phyloP scores from a whole-genome alignment of 2,888 invertebrate genomes.

The Coelopa pilipes region DNA sequence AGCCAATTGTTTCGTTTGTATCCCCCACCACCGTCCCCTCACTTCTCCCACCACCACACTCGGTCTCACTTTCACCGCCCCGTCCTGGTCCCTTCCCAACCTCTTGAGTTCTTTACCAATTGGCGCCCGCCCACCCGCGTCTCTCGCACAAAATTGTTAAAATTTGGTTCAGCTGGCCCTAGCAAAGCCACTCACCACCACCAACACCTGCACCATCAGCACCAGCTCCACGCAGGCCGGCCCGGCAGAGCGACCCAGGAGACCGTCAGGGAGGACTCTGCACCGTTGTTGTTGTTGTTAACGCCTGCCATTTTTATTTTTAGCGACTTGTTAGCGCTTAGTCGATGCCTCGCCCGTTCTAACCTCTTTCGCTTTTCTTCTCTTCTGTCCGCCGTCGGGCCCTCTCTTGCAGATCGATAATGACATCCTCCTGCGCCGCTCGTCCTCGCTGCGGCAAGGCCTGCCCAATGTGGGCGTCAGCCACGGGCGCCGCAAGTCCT shows the following conservation, averaged over 20 bases:
- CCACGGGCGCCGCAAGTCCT: constrained; percentile 78
- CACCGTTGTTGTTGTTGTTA: constrained; percentile 34
- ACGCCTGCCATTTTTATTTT: constrained; percentile 19
- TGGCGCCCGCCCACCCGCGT: constrained; percentile 1
- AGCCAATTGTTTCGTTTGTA: too few relatives aligned
- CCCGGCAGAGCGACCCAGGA: neutral
- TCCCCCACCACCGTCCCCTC: neutral
- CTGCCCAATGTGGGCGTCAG: constrained; percentile 73
- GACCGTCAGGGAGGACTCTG: constrained; percentile 12
- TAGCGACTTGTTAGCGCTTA: constrained; percentile 1
- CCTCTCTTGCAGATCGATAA: constrained; percentile 71
- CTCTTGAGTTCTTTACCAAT: neutral
- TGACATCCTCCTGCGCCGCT: constrained; percentile 83
- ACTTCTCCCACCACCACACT: neutral
- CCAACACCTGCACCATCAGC: neutral
- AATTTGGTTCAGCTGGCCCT: neutral
- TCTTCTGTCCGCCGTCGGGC: neutral
- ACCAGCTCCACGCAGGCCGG: too few relatives aligned
- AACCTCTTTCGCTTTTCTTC: neutral
- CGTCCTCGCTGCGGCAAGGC: constrained; percentile 86
- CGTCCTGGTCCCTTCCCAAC: too few relatives aligned
- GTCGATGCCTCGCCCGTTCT: neutral
- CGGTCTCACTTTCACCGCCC: neutral
- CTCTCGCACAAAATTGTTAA: neutral
- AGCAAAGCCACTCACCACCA: constrained; percentile 11